These are phyloP conservation scores for Epistrophella euchroma DNA, from an alignment of 2,888 invertebrate species.

Conservation along the genomic window DNA sequence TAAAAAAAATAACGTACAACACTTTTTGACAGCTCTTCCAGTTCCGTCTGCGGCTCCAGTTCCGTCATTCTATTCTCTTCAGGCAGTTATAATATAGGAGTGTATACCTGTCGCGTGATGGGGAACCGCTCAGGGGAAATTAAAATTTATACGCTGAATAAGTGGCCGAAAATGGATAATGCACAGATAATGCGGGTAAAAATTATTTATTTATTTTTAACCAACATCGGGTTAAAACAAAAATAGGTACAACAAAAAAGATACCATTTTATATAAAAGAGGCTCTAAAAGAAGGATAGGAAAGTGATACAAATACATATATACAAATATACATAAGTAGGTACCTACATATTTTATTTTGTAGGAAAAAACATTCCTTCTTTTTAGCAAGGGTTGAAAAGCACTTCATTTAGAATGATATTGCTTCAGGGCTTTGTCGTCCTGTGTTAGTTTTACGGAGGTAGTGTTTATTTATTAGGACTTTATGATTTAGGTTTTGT, in stretches of 20 bases:
- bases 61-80: too few relatives aligned
- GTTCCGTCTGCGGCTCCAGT: too few relatives aligned
- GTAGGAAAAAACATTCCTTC: background rate
- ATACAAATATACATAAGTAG: background rate
- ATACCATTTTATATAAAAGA: conserved; percentile 36
- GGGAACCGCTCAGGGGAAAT: conserved; percentile 60
- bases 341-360: background rate
- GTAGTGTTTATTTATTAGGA: conserved; percentile 37
- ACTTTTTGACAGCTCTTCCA: too few relatives aligned
- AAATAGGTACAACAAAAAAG: conserved; percentile 20
- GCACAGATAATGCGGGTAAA: conserved; percentile 66
- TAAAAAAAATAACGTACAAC: too few relatives aligned
- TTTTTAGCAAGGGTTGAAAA: conserved; percentile 46
- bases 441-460: conserved; percentile 22
- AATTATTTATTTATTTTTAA: conserved; percentile 66
- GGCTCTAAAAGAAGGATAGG: conserved; percentile 17
- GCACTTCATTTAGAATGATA: conserved; percentile 63
- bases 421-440: conserved; percentile 34
- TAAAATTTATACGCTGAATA: conserved; percentile 64
- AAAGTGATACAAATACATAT: background rate
- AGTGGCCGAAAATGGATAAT: conserved; percentile 73
- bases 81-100: too few relatives aligned
- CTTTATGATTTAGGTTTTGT: conserved; percentile 18
- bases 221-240: conserved; percentile 11
- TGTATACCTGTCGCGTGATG: background rate